Percentiles rank a stretch among this genome's conserved stretches.
These are phyloP conservation scores for Athalia cordata DNA, from an alignment of 2,888 invertebrate genomes.

Conservation along the genomic window DNA sequence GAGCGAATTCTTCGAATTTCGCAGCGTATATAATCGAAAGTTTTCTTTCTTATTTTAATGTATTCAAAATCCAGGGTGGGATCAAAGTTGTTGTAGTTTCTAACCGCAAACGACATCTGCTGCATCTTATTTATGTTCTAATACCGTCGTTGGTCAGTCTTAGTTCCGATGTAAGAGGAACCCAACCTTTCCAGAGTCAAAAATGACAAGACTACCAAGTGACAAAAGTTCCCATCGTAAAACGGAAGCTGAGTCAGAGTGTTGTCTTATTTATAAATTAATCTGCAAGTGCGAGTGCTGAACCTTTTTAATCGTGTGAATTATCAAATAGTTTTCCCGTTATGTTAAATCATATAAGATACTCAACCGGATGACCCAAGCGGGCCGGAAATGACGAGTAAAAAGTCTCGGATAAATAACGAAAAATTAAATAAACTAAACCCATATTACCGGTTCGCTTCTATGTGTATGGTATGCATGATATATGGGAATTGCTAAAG, in stretches of 20 bases:
- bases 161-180: neutral
- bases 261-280: neutral
- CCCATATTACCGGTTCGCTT: slow-evolving; percentile 6
- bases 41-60: no score
- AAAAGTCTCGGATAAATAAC: slow-evolving; percentile 22
- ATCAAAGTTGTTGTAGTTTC: no score
- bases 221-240: neutral
- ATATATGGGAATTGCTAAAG: slow-evolving; percentile 29
- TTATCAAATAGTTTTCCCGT: slow-evolving; percentile 25
- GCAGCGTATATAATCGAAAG: neutral
- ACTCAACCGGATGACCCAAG: slow-evolving; percentile 27
- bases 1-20: neutral
- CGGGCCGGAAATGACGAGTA: slow-evolving; percentile 36
- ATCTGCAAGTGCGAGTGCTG: neutral
- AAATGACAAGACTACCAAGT: neutral
- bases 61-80: no score
- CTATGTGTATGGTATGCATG: neutral
- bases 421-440: slow-evolving; percentile 37
- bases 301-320: slow-evolving; percentile 39
- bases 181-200: no score
- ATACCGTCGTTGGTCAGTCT: no score
- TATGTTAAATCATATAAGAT: neutral
- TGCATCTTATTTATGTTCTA: no score
- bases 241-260: slow-evolving; percentile 24
- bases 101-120: no score